Percentiles rank a stretch among this genome's conserved stretches.
These are phyloP conservation scores for Hanleya hanleyi DNA, from an alignment of 2,888 invertebrate genomes.

Conservation along the genomic window DNA sequence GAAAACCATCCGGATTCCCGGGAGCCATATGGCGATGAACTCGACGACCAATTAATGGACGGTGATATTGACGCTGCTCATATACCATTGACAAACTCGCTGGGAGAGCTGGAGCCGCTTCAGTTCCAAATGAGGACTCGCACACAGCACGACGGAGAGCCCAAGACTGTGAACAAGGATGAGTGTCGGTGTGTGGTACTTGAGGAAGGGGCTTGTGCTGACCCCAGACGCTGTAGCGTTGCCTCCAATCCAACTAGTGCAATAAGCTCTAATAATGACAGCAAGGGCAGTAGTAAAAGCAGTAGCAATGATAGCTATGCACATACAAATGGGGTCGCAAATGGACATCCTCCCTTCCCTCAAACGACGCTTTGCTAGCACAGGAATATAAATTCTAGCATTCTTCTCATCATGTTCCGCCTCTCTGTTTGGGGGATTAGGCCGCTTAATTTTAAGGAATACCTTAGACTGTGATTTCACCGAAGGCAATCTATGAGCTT, in stretches of 20 bases:
- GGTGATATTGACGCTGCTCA: slow-evolving; percentile 1
- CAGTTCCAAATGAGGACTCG: not conserved
- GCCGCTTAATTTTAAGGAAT: too few relatives aligned
- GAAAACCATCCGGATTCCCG: slow-evolving; percentile 41
- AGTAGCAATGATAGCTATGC: slow-evolving; percentile 59
- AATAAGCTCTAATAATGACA: slow-evolving; percentile 61
- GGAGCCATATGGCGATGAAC: not conserved
- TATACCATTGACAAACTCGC: slow-evolving; percentile 3
- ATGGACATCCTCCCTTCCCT: slow-evolving; percentile 56
- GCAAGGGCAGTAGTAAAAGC: slow-evolving; percentile 68
- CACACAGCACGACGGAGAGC: not conserved
- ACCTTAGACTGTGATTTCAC: too few relatives aligned
- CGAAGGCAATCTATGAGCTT: too few relatives aligned
- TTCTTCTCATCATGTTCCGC: too few relatives aligned
- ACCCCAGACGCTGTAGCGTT: not conserved
- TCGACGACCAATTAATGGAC: not conserved
- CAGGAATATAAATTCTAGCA: too few relatives aligned
- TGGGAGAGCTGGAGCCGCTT: not conserved
- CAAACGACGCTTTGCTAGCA: slow-evolving; percentile 7
- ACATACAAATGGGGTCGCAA: slow-evolving; percentile 66
- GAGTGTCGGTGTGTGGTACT: not conserved
- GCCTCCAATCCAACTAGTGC: slow-evolving; percentile 59
- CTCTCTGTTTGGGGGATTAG: too few relatives aligned
- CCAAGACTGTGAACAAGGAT: not conserved
- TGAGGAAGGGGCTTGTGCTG: not conserved